Percentiles rank a stretch among this genome's conserved stretches.
phyloP scores from a whole-genome alignment of 2,113 vertebrate genomes.

The Cervus canadensis region DNA sequence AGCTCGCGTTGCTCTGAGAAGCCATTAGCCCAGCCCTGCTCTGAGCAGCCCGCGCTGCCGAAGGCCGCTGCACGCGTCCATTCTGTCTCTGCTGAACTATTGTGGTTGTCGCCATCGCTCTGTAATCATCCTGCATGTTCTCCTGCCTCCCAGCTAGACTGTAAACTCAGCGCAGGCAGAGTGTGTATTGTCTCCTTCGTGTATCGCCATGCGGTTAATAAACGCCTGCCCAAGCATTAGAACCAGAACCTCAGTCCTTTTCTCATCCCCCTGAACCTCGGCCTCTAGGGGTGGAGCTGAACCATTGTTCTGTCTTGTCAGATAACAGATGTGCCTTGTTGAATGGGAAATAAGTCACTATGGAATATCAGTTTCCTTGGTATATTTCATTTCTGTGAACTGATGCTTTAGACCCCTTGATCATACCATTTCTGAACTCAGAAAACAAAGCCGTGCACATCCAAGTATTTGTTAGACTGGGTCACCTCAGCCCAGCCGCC shows the following conservation, averaged over 20 bases:
- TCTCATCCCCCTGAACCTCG: not conserved
- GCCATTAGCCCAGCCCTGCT: not conserved
- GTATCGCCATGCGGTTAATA: not conserved
- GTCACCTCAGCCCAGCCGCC: not conserved
- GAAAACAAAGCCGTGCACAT: not conserved
- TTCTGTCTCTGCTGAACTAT: not conserved
- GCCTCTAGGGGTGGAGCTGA: not conserved
- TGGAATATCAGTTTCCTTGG: not conserved
- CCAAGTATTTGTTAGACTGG: not conserved
- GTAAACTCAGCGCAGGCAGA: not conserved
- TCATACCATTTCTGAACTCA: not conserved
- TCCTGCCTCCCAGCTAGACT: not conserved
- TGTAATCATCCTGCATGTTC: not conserved
- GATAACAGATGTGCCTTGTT: not conserved
- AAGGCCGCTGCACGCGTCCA: not conserved
- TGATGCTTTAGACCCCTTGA: rapidly evolving
- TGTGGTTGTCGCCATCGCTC: not conserved
- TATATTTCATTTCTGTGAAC: not conserved
- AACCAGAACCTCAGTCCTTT: not conserved
- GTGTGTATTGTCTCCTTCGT: not conserved
- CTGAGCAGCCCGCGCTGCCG: not conserved
- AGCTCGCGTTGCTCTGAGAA: not conserved
- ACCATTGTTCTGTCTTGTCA: not conserved
- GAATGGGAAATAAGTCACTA: not conserved
- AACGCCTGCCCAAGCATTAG: not conserved